Evolutionary conservation across 35 echinoderm and acorn worm genomes (phyloP).

Genomic region (Lytechinus pictus): DNA sequence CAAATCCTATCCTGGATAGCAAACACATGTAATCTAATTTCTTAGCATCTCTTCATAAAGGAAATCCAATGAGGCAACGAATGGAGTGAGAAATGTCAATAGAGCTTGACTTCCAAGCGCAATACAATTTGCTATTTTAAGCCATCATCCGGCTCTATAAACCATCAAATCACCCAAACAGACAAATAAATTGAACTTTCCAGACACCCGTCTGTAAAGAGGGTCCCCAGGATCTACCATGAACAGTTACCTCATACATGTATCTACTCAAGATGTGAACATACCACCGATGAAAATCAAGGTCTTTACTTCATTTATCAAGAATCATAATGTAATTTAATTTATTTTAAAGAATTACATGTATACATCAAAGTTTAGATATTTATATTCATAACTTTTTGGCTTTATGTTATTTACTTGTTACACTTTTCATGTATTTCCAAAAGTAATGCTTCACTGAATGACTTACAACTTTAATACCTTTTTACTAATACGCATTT

Average conservation of each 20-base stretch:
- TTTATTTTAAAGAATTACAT: too few relatives aligned
- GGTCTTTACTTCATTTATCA: too few relatives aligned
- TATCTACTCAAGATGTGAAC: not conserved
- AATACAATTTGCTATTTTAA: not conserved
- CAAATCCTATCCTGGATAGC: not conserved
- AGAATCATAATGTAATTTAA: too few relatives aligned
- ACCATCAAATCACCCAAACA: slow-evolving; percentile 11
- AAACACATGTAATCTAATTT: slow-evolving; percentile 31
- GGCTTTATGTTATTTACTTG: too few relatives aligned
- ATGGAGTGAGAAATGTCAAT: slow-evolving; percentile 12
- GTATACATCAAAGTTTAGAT: too few relatives aligned
- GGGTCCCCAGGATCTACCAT: not conserved
- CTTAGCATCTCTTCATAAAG: not conserved
- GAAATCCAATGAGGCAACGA: not conserved
- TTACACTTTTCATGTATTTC: too few relatives aligned
- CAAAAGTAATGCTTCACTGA: too few relatives aligned
- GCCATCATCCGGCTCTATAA: slow-evolving; percentile 1
- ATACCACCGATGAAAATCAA: too few relatives aligned
- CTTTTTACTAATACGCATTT: too few relatives aligned
- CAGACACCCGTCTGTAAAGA: not conserved
- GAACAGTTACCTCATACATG: not conserved
- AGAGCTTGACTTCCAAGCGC: not conserved
- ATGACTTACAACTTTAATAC: too few relatives aligned
- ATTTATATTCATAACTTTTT: too few relatives aligned
- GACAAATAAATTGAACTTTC: slow-evolving; percentile 14